phyloP scores from a whole-genome alignment of 1,140 invertebrate genomes.

The Papilio glaucus region DNA sequence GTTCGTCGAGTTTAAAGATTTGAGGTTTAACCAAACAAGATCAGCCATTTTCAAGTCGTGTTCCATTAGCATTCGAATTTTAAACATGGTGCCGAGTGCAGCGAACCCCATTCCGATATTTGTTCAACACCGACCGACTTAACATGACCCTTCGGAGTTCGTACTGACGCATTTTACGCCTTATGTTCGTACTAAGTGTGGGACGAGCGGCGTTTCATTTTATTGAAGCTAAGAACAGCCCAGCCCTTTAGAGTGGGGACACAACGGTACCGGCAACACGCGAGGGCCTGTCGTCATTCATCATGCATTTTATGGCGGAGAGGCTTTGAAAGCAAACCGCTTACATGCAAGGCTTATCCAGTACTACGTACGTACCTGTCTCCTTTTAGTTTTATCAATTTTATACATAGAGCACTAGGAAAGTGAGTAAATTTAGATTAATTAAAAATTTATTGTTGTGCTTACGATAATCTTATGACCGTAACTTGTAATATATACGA shows the following conservation, averaged over 20 bases:
- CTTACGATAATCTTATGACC: background rate
- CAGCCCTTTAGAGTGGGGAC: constrained; percentile 74
- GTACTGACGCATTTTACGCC: constrained; percentile 38
- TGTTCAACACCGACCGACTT: constrained; percentile 59
- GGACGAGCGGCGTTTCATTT: constrained; percentile 50
- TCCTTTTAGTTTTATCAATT: constrained; percentile 34
- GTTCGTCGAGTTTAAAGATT: background rate
- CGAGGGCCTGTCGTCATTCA: constrained; percentile 74
- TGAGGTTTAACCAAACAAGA: constrained; percentile 27
- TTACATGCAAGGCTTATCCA: constrained; percentile 70
- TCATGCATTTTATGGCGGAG: constrained; percentile 77
- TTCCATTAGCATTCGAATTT: constrained; percentile 73
- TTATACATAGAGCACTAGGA: constrained; percentile 20
- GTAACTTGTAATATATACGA: background rate
- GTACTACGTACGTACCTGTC: constrained; percentile 43
- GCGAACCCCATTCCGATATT: constrained; percentile 71
- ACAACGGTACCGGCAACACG: constrained; percentile 67
- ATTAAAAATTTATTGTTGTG: background rate
- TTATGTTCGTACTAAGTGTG: constrained; percentile 26
- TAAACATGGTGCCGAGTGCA: constrained; percentile 78
- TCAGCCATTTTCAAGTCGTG: constrained; percentile 70
- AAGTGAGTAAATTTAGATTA: constrained; percentile 3
- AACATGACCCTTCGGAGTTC: constrained; percentile 47
- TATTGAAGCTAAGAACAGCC: constrained; percentile 51
- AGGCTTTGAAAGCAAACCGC: constrained; percentile 70